Conservation (phyloP, 1,140 invertebrate genomes). For the Melanaphis sacchari region DNA sequence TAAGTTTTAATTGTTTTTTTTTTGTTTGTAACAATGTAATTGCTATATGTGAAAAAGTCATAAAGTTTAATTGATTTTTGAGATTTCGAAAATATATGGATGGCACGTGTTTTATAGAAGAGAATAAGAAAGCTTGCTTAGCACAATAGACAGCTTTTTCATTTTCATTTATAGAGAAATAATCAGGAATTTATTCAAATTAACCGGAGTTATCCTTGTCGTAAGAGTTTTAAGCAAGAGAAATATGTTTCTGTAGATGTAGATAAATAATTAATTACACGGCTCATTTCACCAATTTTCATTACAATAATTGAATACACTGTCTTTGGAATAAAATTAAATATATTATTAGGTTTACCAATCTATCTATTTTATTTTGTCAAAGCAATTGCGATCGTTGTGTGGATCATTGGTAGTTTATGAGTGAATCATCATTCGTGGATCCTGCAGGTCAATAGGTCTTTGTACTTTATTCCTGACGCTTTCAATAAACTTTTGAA, state of each 20-base stretch:
- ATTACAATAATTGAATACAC: not conserved
- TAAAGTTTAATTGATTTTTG: not conserved
- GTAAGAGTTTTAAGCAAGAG: not conserved
- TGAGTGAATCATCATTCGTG: too few relatives aligned
- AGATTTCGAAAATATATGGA: too few relatives aligned
- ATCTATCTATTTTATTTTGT: too few relatives aligned
- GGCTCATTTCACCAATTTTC: not conserved
- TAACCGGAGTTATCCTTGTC: not conserved
- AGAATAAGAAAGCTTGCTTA: not conserved
- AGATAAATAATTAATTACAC: not conserved
- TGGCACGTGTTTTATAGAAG: not conserved
- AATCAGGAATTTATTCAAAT: too few relatives aligned
- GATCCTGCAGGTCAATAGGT: too few relatives aligned
- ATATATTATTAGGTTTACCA: too few relatives aligned
- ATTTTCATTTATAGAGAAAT: too few relatives aligned
- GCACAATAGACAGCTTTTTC: not conserved
- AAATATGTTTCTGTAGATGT: not conserved
- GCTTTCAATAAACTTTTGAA: too few relatives aligned
- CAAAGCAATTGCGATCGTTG: too few relatives aligned
- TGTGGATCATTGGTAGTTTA: too few relatives aligned
- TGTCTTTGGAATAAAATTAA: not conserved
- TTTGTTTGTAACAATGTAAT: not conserved
- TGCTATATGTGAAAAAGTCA: not conserved
- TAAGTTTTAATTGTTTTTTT: not conserved
- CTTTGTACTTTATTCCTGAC: too few relatives aligned